Evolutionary conservation across 2,113 vertebrate genomes (phyloP), one percentile per base, ranked within the genome.

Genomic region (Silurus meridionalis): DNA sequence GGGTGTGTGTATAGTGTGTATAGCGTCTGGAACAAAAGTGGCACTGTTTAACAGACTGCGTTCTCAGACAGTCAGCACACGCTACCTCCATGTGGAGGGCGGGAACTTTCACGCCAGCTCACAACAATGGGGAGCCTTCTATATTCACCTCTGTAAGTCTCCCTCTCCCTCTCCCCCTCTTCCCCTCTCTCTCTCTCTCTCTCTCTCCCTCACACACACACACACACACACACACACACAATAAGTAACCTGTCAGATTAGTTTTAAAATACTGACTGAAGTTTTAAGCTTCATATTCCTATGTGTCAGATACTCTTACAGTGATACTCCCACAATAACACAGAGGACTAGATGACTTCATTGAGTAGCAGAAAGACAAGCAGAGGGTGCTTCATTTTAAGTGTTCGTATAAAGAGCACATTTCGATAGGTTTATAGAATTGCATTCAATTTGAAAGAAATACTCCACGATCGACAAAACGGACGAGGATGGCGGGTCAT

Each of bases 51-150:
- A 99, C 94, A 96, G 98, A 88, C 97, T 99, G 91, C 96, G 98
- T 87, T 99, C 98, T 64, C 98, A 99, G 93, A 99, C 98, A 17
- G 98, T 99, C 94, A 99, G 98, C 92, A 99, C 98, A 66, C 96
- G 98, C 92, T 99, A 99, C 91, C 96, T 99, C 80, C 98, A 99
- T 60, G 98, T 99, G 92, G 98, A 99, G 96, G 98, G 98, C 23
- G 98, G 98, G 46, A 99, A 99, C 93, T 99, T 99, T 85, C 98
- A 99, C 90, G 98, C 98, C 94, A 99, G 98, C 93, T 99, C 98
- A 87, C 98, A 98, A 83, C 98, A 99, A 90, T 99, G 98, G 98
- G 98, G 98, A 92, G 98, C 98, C 6, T 99, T 99, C 94, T 99
- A 96, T 93, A 99, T 99, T 94, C 98, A 99, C 91, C 96, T 99